phyloP scores from a whole-genome alignment of 2,797 vertebrate genomes.

The Hoplostethus mediterraneus region DNA sequence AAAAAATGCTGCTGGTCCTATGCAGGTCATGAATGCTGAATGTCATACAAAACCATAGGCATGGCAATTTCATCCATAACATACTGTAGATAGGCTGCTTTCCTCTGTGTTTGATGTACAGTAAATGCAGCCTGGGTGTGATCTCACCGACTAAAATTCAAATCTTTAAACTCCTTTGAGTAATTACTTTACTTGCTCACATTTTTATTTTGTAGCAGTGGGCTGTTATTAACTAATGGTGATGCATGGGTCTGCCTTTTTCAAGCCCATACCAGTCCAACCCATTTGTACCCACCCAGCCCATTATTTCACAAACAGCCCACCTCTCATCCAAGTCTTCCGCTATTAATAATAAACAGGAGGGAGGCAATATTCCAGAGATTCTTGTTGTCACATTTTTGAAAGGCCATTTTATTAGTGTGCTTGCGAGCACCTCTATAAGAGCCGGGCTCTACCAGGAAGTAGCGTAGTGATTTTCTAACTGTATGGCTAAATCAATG shows the following conservation, averaged over 20 bases:
- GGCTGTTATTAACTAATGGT: neutral
- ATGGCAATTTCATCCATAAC: conserved; percentile 9
- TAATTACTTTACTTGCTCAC: neutral
- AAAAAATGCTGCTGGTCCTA: conserved; percentile 38
- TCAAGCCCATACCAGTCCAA: neutral
- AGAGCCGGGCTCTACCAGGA: too few species aligned
- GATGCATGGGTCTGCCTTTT: neutral
- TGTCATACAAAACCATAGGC: conserved; percentile 31
- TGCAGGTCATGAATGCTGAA: conserved; percentile 24
- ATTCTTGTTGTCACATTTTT: neutral
- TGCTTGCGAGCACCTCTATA: too few species aligned
- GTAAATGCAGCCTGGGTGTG: neutral
- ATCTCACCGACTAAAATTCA: neutral
- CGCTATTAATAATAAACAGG: neutral
- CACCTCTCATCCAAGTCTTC: neutral
- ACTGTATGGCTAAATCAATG: too few species aligned
- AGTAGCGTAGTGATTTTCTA: too few species aligned
- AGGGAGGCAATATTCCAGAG: neutral
- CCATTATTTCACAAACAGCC: neutral
- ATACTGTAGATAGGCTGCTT: conserved; percentile 2
- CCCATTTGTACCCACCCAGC: neutral
- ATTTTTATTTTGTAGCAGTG: neutral
- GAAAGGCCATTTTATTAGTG: too few species aligned
- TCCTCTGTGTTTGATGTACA: conserved; percentile 6
- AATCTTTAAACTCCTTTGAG: too few species aligned